A percentile compares a stretch with the other conserved stretches of the same genome.
phyloP scores from a whole-genome alignment of 2,888 invertebrate genomes.

The Agrypnus murinus region DNA sequence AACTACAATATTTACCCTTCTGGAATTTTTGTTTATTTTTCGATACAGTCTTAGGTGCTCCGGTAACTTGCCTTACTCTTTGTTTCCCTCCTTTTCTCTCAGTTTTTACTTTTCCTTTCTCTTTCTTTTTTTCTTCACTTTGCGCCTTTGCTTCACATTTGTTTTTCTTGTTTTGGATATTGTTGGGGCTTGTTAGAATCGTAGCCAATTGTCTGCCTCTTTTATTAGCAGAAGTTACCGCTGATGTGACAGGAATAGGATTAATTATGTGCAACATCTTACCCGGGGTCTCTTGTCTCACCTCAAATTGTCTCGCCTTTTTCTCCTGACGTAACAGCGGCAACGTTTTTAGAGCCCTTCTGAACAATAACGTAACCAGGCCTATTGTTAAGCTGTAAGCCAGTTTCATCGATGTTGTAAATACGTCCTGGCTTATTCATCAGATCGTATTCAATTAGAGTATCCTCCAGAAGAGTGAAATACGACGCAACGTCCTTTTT shows the following conservation, averaged over 20 bases:
- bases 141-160: constrained; percentile 1
- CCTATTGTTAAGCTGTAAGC: no score
- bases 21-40: constrained; percentile 36
- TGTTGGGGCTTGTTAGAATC: constrained; percentile 2
- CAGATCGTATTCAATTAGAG: constrained; percentile 58
- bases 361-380: constrained; percentile 63
- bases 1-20: constrained; percentile 37
- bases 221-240: not conserved
- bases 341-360: constrained; percentile 63
- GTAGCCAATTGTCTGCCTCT: not conserved
- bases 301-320: constrained; percentile 60
- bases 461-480: constrained; percentile 46
- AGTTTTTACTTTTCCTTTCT: no score
- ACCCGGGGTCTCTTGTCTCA: constrained; percentile 1
- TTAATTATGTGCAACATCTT: not conserved
- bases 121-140: constrained; percentile 8
- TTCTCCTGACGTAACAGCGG: constrained; percentile 61
- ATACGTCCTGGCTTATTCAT: constrained; percentile 60
- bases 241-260: not conserved
- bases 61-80: constrained; percentile 31
- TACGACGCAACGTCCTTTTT: constrained; percentile 58
- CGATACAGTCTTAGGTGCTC: no score
- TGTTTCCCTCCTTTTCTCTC: constrained; percentile 36
- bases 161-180: no score
- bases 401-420: constrained; percentile 59